phyloP scores from a whole-genome alignment of 2,888 invertebrate genomes.

The Caenorhabditis sp. region DNA sequence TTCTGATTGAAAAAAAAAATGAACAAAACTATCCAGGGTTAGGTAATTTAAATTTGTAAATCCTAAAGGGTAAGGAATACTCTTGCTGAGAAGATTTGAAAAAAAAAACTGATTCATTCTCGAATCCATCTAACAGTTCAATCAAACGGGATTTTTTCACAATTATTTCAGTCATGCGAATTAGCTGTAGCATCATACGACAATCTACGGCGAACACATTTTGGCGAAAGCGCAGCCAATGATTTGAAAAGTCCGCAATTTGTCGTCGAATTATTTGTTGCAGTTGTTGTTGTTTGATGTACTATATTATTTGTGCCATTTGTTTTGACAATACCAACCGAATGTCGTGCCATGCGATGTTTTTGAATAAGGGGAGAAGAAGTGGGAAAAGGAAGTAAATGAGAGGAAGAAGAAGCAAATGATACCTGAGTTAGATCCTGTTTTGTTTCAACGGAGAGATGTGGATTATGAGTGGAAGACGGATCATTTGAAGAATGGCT shows the following conservation, averaged over 20 bases:
- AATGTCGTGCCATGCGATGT: conserved; percentile 27
- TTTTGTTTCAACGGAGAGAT: conserved; percentile 27
- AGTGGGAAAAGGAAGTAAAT: not conserved
- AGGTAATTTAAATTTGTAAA: too few species aligned
- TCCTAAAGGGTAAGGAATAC: too few species aligned
- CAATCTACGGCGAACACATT: conserved; percentile 23
- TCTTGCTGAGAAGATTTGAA: not conserved
- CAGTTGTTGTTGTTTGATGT: not conserved
- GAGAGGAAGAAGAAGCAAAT: not conserved
- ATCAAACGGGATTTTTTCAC: too few species aligned
- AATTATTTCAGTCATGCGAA: conserved; percentile 16
- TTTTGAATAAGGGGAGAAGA: not conserved
- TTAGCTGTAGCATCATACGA: conserved; percentile 6
- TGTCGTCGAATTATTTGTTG: conserved; percentile 1
- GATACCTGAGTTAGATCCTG: conserved; percentile 40
- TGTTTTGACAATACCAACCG: conserved; percentile 10
- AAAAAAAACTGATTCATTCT: not conserved
- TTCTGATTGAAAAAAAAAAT: too few species aligned
- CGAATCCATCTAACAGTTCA: not conserved
- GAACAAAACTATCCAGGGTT: too few species aligned
- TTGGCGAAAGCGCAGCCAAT: conserved; percentile 28
- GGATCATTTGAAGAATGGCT: conserved; percentile 18
- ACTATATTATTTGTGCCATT: not conserved
- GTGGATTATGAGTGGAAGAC: not conserved
- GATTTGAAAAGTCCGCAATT: conserved; percentile 24